These are phyloP conservation scores for Bugulina stolonifera DNA, from an alignment of 2,888 invertebrate genomes.

Conservation along the genomic window DNA sequence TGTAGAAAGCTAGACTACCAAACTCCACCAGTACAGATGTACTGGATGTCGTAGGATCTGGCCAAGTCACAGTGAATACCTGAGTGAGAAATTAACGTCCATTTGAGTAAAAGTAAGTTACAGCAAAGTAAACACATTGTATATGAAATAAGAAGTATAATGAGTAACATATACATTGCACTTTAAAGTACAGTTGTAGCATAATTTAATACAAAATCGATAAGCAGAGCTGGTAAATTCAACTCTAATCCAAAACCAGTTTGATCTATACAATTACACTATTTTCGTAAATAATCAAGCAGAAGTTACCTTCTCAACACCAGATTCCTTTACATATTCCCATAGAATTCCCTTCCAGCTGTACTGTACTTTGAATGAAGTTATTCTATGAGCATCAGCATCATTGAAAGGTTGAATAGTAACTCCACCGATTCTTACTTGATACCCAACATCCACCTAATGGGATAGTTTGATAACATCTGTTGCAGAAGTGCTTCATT, in stretches of 20 bases:
- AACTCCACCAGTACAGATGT: background rate
- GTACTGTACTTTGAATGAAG: slow-evolving; percentile 17
- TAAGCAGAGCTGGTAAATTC: too few species aligned
- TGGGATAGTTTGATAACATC: too few species aligned
- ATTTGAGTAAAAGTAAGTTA: too few species aligned
- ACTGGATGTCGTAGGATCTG: background rate
- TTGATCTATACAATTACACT: too few species aligned
- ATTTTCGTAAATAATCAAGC: background rate
- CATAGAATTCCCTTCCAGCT: slow-evolving; percentile 1
- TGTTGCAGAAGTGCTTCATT: too few species aligned
- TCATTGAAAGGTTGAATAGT: slow-evolving; percentile 17
- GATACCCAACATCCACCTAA: background rate
- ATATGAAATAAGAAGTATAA: too few species aligned
- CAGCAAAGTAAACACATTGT: too few species aligned
- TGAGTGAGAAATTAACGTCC: too few species aligned
- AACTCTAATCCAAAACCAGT: too few species aligned
- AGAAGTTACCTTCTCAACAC: background rate
- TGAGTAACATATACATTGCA: too few species aligned
- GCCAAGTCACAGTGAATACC: background rate
- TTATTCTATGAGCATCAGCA: background rate
- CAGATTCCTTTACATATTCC: slow-evolving; percentile 9
- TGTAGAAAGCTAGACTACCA: background rate
- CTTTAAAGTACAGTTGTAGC: too few species aligned
- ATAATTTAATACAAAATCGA: too few species aligned
- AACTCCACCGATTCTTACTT: background rate